These are phyloP conservation scores for Ginglymostoma cirratum DNA, from an alignment of 2,113 vertebrate genomes.

Conservation along the genomic window DNA sequence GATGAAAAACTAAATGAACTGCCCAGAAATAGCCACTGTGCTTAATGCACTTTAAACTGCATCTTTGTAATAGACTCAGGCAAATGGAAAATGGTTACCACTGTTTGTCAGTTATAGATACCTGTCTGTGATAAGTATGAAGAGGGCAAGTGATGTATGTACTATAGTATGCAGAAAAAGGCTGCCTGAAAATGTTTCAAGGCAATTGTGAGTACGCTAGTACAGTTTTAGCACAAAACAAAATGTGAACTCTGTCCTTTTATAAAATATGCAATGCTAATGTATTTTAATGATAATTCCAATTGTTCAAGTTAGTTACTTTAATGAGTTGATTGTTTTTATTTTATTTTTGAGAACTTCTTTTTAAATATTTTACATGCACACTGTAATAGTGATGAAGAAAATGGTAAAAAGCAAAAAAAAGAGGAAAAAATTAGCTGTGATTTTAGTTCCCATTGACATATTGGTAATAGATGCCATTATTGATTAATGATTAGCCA, in stretches of 20 bases:
- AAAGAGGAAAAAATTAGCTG: not conserved
- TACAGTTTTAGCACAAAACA: not conserved
- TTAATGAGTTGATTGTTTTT: not conserved
- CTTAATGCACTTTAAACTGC: not conserved
- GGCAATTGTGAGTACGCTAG: not conserved
- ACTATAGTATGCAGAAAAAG: not conserved
- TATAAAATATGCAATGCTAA: not conserved
- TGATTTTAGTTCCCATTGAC: not conserved
- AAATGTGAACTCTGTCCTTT: not conserved
- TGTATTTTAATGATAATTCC: not conserved
- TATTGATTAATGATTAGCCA: not conserved
- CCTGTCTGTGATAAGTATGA: not conserved
- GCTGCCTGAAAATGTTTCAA: not conserved
- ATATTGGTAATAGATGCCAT: not conserved
- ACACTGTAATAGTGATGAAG: not conserved
- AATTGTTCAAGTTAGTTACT: not conserved
- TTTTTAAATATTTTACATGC: not conserved
- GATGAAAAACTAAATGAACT: not conserved
- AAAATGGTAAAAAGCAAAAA: not conserved
- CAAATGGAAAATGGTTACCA: not conserved
- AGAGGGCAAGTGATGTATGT: too few species aligned
- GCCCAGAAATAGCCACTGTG: not conserved
- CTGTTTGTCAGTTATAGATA: not conserved
- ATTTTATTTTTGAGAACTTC: not conserved
- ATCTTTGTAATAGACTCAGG: not conserved